Conservation (phyloP, 2,797 vertebrate genomes). For the Cheirogaleus major region DNA sequence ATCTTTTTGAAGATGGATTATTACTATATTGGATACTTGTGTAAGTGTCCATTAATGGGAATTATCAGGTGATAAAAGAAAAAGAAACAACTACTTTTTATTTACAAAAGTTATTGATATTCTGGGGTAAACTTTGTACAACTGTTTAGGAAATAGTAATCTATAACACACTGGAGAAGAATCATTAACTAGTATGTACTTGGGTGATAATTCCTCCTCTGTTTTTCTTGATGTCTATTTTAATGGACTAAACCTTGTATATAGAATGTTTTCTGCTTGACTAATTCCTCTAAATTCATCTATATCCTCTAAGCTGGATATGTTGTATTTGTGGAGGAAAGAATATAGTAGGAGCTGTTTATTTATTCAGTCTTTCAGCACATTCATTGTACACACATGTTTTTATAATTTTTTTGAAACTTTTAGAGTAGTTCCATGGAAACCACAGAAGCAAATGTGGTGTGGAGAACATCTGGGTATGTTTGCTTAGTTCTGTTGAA, state of each 20-base stretch:
- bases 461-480: background rate
- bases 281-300: background rate
- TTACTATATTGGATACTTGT: constrained; percentile 31
- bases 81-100: background rate
- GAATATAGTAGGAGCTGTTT: background rate
- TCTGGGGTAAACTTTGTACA: constrained; percentile 16
- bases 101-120: background rate
- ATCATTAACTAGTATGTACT: background rate
- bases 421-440: background rate
- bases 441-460: background rate
- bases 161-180: background rate
- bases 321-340: background rate
- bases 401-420: constrained; percentile 5
- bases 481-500: constrained; percentile 10
- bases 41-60: constrained; percentile 18
- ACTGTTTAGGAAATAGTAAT: background rate
- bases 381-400: background rate
- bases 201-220: background rate
- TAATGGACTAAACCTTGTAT: background rate
- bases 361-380: background rate
- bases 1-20: constrained; percentile 19
- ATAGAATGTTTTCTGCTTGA: background rate
- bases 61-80: constrained; percentile 11
- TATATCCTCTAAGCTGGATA: background rate
- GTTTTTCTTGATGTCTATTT: constrained; percentile 16